Conservation (phyloP, 2,797 vertebrate genomes). For the Macropodus opercularis region DNA sequence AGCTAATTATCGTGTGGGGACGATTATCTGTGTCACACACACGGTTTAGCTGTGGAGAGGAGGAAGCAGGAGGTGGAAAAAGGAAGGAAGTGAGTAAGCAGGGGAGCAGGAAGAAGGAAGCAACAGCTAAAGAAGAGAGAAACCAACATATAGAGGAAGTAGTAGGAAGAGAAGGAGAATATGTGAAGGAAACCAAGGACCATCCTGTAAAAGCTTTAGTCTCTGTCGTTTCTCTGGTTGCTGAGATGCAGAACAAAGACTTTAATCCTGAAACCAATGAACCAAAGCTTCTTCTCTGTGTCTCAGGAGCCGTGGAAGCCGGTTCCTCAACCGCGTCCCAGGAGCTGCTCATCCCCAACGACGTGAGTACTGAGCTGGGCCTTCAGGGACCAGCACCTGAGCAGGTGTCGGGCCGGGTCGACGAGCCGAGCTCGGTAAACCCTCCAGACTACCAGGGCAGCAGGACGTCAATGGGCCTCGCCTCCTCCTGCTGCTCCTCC, state of each 20-base stretch:
- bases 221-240: no score
- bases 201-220: no score
- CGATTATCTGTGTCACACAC: no score
- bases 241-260: no score
- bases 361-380: conserved; percentile 73
- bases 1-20: conserved; percentile 34
- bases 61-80: not conserved
- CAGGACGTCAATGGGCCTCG: no score
- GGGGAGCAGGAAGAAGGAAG: not conserved
- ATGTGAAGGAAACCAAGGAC: accelerated
- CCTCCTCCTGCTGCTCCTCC: no score
- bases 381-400: no score
- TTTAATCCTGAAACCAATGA: not conserved
- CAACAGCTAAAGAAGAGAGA: not conserved
- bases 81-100: not conserved
- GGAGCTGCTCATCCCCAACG: conserved; percentile 89
- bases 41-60: not conserved
- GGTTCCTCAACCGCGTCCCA: conserved; percentile 71
- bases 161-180: no score
- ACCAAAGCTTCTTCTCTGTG: conserved; percentile 29
- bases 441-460: no score
- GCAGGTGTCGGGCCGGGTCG: no score
- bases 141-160: not conserved
- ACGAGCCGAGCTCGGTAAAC: no score
- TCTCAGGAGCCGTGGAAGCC: conserved; percentile 48